Conservation (phyloP, 2,888 invertebrate genomes). For the Drosophila bunnanda region DNA sequence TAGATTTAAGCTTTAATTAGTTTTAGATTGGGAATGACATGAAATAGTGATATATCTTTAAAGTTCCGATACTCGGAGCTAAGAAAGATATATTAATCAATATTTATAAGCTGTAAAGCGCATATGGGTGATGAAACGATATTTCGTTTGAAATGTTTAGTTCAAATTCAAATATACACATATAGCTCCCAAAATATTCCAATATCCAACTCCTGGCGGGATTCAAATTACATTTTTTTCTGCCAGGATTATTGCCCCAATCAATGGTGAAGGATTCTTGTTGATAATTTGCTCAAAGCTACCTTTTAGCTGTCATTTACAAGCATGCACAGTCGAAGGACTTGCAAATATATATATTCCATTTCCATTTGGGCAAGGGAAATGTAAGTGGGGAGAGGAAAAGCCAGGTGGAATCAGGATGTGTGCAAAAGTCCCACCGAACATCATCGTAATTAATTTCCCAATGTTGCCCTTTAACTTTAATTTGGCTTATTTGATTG, state of each 20-base stretch:
- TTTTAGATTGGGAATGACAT: too few relatives aligned
- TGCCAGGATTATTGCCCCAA: not conserved
- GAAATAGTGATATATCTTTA: not conserved
- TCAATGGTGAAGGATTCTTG: not conserved
- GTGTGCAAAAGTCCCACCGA: not conserved
- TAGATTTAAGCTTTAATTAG: not conserved
- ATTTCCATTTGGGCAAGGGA: constrained; percentile 1
- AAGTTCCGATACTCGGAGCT: not conserved
- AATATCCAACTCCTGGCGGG: too few relatives aligned
- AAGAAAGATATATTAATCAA: not conserved
- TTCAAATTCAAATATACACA: too few relatives aligned
- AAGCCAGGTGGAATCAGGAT: not conserved
- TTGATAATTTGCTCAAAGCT: constrained; percentile 19
- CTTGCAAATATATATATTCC: constrained; percentile 27
- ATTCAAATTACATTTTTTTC: not conserved
- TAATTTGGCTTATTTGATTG: constrained; percentile 59
- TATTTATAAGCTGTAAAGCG: too few relatives aligned
- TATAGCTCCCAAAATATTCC: not conserved
- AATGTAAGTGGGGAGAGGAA: not conserved
- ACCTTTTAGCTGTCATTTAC: constrained; percentile 16
- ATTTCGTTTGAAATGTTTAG: not conserved
- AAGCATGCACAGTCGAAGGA: constrained; percentile 13
- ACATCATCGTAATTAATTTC: constrained; percentile 55
- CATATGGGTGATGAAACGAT: too few relatives aligned
- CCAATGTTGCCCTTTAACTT: constrained; percentile 53